phyloP scores from a whole-genome alignment of 2,888 invertebrate genomes.

The Gymnocheta viridis region DNA sequence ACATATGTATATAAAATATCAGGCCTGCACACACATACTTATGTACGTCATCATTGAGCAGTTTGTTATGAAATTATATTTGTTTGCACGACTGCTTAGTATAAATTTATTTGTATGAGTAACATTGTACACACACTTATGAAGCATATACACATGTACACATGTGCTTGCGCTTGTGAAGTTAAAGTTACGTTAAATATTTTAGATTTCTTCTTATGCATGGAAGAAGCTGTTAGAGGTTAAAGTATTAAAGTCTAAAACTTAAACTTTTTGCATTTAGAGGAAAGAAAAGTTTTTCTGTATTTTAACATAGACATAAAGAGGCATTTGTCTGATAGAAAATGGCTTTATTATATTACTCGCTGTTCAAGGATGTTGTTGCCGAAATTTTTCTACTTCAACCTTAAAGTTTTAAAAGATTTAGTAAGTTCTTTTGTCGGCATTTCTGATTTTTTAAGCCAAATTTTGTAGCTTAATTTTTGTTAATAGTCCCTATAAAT shows the following conservation, averaged over 20 bases:
- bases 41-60: conserved; percentile 58
- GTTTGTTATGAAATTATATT: conserved; percentile 70
- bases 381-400: conserved; percentile 2
- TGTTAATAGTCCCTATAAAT: neutral
- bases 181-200: conserved; percentile 37
- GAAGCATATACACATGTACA: neutral
- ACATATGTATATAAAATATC: neutral
- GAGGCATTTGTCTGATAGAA: conserved; percentile 10
- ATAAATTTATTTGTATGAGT: conserved; percentile 40
- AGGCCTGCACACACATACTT: neutral
- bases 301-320: neutral
- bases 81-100: conserved; percentile 67
- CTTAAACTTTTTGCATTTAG: conserved; percentile 22
- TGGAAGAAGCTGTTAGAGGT: conserved; percentile 48
- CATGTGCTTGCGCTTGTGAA: neutral
- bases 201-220: conserved; percentile 2
- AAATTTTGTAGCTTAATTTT: neutral
- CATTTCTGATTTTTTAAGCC: neutral
- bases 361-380: neutral
- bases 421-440: neutral
- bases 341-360: neutral
- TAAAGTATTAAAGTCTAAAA: conserved; percentile 63
- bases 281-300: neutral
- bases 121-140: neutral
- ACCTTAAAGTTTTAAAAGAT: conserved; percentile 35